Base-by-base conservation (phyloP, 1,140 invertebrate species). In the Diabrotica undecimpunctata region DNA sequence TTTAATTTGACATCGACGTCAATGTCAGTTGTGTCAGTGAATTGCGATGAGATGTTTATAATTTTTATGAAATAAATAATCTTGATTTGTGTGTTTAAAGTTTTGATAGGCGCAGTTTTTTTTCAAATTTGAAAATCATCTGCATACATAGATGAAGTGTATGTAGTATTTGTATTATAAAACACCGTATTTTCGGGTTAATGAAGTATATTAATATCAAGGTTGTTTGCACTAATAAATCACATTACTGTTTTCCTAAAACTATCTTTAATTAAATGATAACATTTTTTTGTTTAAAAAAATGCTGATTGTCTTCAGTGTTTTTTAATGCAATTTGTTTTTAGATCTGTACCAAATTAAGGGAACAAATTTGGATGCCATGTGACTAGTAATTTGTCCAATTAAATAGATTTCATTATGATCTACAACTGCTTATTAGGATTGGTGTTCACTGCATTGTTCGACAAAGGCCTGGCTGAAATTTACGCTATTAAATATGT, bases 401-500 rank as follows among this genome's bases (percentile, higher is more conserved):
- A 46, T 46, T 46, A 46, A 46, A 46, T 46, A 57, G 12, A 36
- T 14, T 55, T n/a, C 35, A 57, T 5, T 57, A 57, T 57, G 55
- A 57, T 57, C 55, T 12, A 57, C n/a, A 57, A 57, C n/a, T 57
- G 55, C 36, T 12, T 57, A 57, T 7, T 57, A 38, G 55, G 55
- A 37, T 12, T 57, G 35, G 11, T 57, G 6, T 12, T 57, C 36
- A 6, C 36, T 10, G 9, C 11, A 36, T 41, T 62, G 13, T 36
- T 62, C 25, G 37, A 62, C n/a, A 53, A 54, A 53, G 50, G 62
- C 11, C 10, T 55, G 8, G 72, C 66, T 13, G 72, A 70, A 64
- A 70, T 74, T 14, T 74, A 74, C 63, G 71, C 72, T 11, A 68
- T 71, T 55, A 64, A 62, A 68, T 71, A 65, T 66, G 72, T 74